Evolutionary conservation across 2,888 invertebrate species (phyloP), one percentile per base, ranked within the genome.

Genomic region (Drosophila maculinotata): DNA sequence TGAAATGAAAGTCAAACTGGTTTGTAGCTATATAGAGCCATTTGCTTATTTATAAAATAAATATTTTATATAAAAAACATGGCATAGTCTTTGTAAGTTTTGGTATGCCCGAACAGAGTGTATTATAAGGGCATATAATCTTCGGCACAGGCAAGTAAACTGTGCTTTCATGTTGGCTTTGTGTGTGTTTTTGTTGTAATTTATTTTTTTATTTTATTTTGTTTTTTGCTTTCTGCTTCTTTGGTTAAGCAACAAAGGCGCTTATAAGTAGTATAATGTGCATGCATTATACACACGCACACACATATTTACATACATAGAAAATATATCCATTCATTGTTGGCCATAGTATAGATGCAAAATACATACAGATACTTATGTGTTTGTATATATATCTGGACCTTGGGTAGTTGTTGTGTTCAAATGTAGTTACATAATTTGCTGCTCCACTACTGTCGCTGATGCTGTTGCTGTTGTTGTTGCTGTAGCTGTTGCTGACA

Each of bases 371-470:
- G n/a, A 54, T 25, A 33, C 17, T 10, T 47, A 12, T 23, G 25
- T 17, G 12, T 25, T 15, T 30, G 12, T 7, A 42, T 17, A 31
- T 69, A 48, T 69, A 67, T 69, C 63, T 71, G 78, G 78, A 48
- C 51, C 72, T 83, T 81, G 78, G 83, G 79, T 76, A 62, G 75
- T 75, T 59, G 47, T 67, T 64, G 48, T 65, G 76, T 52, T 75
- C 60, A 76, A 80, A 78, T 78, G 67, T 76, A 76, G 84, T 80
- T 84, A 80, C 76, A 80, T 80, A 80, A 81, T 83, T 81, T 83
- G 79, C 82, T 73, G 81, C 80, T 77, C 65, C 48, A 54, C 54
- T 77, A 66, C 51, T 44, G 57, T 14, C 39, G 8, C 30, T 51
- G 72, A 26, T 57, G 57, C 54, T 59, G 63, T 38, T 64, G 67